Evolutionary conservation across 37 sponge, comb jelly and placozoan species (phyloP), one percentile per base, ranked within the genome.

Genomic region (Axinella damicornis): DNA sequence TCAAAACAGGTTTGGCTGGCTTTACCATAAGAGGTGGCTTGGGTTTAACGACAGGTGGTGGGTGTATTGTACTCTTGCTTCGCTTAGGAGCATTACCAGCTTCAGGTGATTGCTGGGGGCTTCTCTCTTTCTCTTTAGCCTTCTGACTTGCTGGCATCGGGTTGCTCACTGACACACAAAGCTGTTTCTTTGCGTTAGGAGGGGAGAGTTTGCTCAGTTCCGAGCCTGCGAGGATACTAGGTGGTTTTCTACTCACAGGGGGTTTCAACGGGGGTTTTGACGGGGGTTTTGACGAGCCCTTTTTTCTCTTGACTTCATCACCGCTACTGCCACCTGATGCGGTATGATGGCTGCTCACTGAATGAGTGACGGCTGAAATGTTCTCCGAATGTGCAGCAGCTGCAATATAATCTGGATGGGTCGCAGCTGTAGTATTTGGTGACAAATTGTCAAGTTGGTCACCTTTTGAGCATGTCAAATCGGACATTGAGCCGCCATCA

Each of bases 1-100:
- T 75, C 35, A 75, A n/a, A 1, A 55, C 59, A 57, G 82, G 70
- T 5, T 70, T 66, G 25, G 46, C n/a, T 33, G 82, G 82, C 56
- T 81, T 81, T 19, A 40, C 71, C 1, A 71, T 34, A 0, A 69
- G 22, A 68, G 82, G 82, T 34, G 82, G 82, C 27, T 70, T 81
- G 0, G 82, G 82, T 57, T 53, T 69, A n/a, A 38, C 2, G 28
- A 46, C 6, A 46, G 46, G 46, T 46, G 46, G 46, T 46, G 60
- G 69, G 17, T 56, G 22, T 12, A 5, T 77, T 12, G 9, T 9
- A 46, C 46, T 46, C 46, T 46, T n/a, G n/a, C n/a, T n/a, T n/a
- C n/a, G n/a, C n/a, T n/a, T n/a, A n/a, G n/a, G n/a, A n/a, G n/a
- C n/a, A n/a, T n/a, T n/a, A n/a, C n/a, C n/a, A n/a, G n/a, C n/a